phyloP scores from a whole-genome alignment of 1,140 invertebrate genomes.

The Potamilus streckersoni region DNA sequence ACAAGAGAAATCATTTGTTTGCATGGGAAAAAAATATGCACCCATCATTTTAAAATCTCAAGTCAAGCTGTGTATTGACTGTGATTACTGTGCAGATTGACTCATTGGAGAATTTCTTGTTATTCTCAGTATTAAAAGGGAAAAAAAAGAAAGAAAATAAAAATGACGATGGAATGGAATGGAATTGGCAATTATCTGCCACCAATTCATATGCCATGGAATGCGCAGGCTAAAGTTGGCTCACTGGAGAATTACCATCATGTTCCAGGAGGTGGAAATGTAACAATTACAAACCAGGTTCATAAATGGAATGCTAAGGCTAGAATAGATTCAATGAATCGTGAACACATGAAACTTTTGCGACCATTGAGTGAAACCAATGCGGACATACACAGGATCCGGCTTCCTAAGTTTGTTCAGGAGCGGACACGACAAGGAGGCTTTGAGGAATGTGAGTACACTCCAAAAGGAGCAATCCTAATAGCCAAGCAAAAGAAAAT shows the following conservation, averaged over 20 bases:
- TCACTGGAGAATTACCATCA: slow-evolving; percentile 52
- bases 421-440: slow-evolving; percentile 44
- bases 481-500: slow-evolving; percentile 57
- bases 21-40: too few species aligned
- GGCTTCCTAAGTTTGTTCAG: slow-evolving; percentile 12
- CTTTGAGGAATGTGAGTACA: slow-evolving; percentile 42
- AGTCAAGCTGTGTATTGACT: too few species aligned
- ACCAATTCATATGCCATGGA: slow-evolving; percentile 38
- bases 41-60: too few species aligned
- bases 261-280: slow-evolving; percentile 36
- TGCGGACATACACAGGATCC: neutral
- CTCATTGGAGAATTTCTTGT: too few species aligned
- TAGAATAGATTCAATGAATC: slow-evolving; percentile 52
- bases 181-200: slow-evolving; percentile 4
- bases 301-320: slow-evolving; percentile 54
- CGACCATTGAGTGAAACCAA: neutral
- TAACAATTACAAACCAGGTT: slow-evolving; percentile 25
- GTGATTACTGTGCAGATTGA: too few species aligned
- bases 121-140: too few species aligned
- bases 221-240: slow-evolving; percentile 46
- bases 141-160: too few species aligned
- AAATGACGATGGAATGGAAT: too few species aligned
- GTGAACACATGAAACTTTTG: slow-evolving; percentile 31
- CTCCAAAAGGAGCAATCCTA: slow-evolving; percentile 26
- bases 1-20: too few species aligned